phyloP scores from a whole-genome alignment of 2,797 vertebrate genomes.

The Sebastes wilsoni region DNA sequence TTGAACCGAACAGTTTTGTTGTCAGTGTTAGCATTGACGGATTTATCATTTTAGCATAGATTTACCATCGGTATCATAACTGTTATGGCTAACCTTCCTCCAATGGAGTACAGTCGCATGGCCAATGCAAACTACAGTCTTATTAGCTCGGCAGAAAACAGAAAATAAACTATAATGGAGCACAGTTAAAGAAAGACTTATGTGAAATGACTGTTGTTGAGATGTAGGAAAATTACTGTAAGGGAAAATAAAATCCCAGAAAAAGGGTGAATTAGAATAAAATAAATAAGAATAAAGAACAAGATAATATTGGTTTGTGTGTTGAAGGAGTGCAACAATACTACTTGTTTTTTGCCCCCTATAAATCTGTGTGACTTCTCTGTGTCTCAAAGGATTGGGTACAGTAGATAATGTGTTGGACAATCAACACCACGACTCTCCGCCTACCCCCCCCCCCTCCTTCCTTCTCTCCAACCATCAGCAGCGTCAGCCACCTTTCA shows the following conservation, averaged over 20 bases:
- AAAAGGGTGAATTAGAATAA: neutral
- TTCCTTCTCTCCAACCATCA: conserved; percentile 61
- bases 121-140: neutral
- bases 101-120: neutral
- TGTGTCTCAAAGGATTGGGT: conserved; percentile 28
- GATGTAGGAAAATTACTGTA: neutral
- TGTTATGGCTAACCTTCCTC: neutral
- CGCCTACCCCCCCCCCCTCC: conserved; percentile 5
- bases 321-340: neutral
- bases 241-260: neutral
- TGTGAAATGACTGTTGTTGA: neutral
- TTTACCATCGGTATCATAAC: neutral
- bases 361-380: conserved; percentile 12
- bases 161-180: neutral
- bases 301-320: neutral
- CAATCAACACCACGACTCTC: conserved; percentile 62
- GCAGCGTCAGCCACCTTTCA: conserved; percentile 77
- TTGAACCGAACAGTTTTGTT: neutral
- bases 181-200: neutral
- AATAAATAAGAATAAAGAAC: neutral
- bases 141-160: neutral
- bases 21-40: neutral
- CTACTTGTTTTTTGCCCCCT: neutral
- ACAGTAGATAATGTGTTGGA: conserved; percentile 60
- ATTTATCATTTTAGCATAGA: neutral